These are phyloP conservation scores for Sceliomorpha sp. DNA, from an alignment of 2,888 invertebrate species.

Conservation along the genomic window DNA sequence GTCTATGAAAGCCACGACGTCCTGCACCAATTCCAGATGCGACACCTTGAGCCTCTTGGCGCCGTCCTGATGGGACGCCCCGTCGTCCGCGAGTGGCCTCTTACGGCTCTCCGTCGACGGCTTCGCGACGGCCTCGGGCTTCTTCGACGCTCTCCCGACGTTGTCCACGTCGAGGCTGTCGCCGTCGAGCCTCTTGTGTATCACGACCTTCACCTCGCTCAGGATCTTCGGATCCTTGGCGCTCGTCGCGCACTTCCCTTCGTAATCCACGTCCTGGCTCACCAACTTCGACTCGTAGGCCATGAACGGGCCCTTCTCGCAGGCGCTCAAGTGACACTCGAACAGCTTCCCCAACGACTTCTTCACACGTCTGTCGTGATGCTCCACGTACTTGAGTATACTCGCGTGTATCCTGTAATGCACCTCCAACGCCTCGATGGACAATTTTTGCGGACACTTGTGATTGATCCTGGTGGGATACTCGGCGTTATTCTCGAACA, in stretches of 20 bases:
- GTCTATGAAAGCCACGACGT: slow-evolving; percentile 75
- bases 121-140: slow-evolving; percentile 6
- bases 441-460: slow-evolving; percentile 89
- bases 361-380: slow-evolving; percentile 86
- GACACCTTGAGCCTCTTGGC: slow-evolving; percentile 72
- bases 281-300: slow-evolving; percentile 78
- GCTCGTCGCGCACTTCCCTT: slow-evolving; percentile 48
- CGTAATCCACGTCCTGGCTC: not conserved
- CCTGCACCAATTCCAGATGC: slow-evolving; percentile 76
- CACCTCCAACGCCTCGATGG: slow-evolving; percentile 94
- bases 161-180: slow-evolving; percentile 63
- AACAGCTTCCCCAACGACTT: slow-evolving; percentile 84
- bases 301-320: slow-evolving; percentile 81
- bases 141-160: slow-evolving; percentile 49
- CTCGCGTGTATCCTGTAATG: slow-evolving; percentile 92
- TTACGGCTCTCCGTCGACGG: slow-evolving; percentile 63
- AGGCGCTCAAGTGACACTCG: slow-evolving; percentile 81
- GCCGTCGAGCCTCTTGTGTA: slow-evolving; percentile 58
- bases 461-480: slow-evolving; percentile 94
- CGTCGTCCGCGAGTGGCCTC: slow-evolving; percentile 56
- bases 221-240: slow-evolving; percentile 61
- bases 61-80: slow-evolving; percentile 53
- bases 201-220: slow-evolving; percentile 60
- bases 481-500: slow-evolving; percentile 89
- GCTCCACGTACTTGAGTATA: slow-evolving; percentile 92